Evolutionary conservation across 1,140 invertebrate species (phyloP), one percentile per base, ranked within the genome.

Genomic region (Drosophila lini): DNA sequence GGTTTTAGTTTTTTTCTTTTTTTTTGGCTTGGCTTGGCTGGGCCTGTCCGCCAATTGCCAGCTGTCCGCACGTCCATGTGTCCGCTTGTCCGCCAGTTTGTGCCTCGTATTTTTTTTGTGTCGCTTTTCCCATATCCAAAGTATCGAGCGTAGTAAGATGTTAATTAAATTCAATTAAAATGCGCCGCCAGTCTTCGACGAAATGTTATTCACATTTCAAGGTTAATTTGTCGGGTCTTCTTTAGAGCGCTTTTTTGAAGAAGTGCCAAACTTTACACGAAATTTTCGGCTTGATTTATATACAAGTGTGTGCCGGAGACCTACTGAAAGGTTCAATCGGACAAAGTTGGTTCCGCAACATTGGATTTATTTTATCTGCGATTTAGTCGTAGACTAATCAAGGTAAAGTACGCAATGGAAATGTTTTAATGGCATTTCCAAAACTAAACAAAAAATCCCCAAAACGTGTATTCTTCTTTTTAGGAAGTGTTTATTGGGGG

Each of bases 101-200:
- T 28, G 42, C 11, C 57, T 70, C 42, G n/a, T 25, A 13, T 8
- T 31, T 22, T 19, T 55, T 36, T 31, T 69, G 13, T 62, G 32
- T 60, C 13, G 25, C 60, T 86, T 77, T 85, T 89, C 84, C 83
- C 83, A 86, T 86, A 86, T 86, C 76, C 84, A 83, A 86, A 86
- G 83, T 88, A 86, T 86, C 67, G 83, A 74, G 61, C 80, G 76
- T 86, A 82, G 81, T 84, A 77, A 86, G 80, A 83, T 88, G 67
- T 78, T 89, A 86, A 86, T 89, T 86, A 86, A 86, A 86, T 88
- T 88, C 84, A 86, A 86, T 86, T 86, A 86, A 86, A 86, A 86
- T 86, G 83, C 83, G 83, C 69, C 40, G 73, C 83, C 71, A 65
- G 84, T 86, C 80, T 86, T 88, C 83, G 84, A 88, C 84, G 62